Percentiles rank a stretch among this genome's conserved stretches.
phyloP scores from a whole-genome alignment of 2,797 vertebrate species.

The Bucorvus abyssinicus region DNA sequence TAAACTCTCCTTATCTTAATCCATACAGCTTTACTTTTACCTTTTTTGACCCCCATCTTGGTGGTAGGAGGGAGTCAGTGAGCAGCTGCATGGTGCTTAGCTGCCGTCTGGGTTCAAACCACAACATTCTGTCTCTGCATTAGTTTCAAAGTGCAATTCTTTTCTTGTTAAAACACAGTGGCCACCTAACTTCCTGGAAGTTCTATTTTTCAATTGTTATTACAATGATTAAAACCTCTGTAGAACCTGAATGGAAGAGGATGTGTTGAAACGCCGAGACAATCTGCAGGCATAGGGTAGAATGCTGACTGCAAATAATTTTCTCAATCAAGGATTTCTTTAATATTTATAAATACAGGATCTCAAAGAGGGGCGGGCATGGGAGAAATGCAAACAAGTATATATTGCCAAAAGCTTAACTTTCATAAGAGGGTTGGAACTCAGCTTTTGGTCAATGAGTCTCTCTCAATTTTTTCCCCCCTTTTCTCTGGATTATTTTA shows the following conservation, averaged over 20 bases:
- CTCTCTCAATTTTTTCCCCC: background rate
- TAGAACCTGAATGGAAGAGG: background rate
- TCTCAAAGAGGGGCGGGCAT: background rate
- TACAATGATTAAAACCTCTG: background rate
- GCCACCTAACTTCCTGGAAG: background rate
- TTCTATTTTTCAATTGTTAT: background rate
- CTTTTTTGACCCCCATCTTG: too few relatives aligned
- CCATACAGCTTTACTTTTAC: too few relatives aligned
- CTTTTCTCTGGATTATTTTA: background rate
- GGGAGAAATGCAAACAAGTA: background rate
- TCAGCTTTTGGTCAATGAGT: background rate
- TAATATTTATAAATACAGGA: background rate
- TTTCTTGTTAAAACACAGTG: background rate
- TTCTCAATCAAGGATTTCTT: background rate
- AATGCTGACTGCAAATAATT: background rate
- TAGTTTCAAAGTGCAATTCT: background rate
- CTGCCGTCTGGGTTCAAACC: too few relatives aligned
- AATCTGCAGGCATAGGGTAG: background rate
- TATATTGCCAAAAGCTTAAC: background rate
- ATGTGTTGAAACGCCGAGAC: background rate
- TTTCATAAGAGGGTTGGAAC: background rate
- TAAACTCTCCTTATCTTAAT: too few relatives aligned
- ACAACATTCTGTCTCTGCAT: background rate
- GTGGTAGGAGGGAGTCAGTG: too few relatives aligned
- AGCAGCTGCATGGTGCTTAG: too few relatives aligned